Evolutionary conservation across 2,797 vertebrate genomes (phyloP), one percentile per base, ranked within the genome.

Genomic region (Myoxocephalus aenaeus): DNA sequence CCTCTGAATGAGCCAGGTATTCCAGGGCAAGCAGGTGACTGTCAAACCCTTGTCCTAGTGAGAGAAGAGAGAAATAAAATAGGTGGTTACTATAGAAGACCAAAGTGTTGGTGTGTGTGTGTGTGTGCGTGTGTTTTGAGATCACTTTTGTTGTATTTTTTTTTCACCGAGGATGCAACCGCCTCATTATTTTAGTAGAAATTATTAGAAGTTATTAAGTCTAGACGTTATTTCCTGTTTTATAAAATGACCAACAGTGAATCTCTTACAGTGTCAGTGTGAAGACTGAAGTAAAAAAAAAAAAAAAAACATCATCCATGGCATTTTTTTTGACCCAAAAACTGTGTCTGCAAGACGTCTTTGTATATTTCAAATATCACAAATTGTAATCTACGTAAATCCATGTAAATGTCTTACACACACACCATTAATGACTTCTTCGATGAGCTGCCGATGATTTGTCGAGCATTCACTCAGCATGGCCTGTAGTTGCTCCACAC

Each of bases 391-490:
- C 1, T 40, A n/a, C n/a, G n/a, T n/a, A n/a, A 18, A 14, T 53
- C 1, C 44, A 54, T 44, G 11, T 17, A 22, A 29, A 42, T 46
- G 13, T 71, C 9, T 51, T 2, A 13, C 36, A 89, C 44, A 92
- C 44, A 99, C 98, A n/a, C 98, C 98, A 99, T 98, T 98, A 0
- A 97, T 98, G 27, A 98, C 98, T 85, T 99, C 98, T 81, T 88
- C 98, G 10, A 98, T 99, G 82, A 99, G 96, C 86, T 96, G 96
- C 25, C 95, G 88, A 0, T 99, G 98, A 82, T 98, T 97, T 65
- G 94, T 96, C 5, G 98, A 99, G 84, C 98, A 98, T 62, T 97
- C 93, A 0, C 38, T 50, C 7, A 99, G 88, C 95, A 99, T 90
- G 69, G 89, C 92, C 53, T 78, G 94, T 10, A 99, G 94, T 57